Percentiles rank a stretch among this genome's conserved stretches.
These are phyloP conservation scores for Felis chaus DNA, from an alignment of 2,113 vertebrate genomes.

Conservation along the genomic window DNA sequence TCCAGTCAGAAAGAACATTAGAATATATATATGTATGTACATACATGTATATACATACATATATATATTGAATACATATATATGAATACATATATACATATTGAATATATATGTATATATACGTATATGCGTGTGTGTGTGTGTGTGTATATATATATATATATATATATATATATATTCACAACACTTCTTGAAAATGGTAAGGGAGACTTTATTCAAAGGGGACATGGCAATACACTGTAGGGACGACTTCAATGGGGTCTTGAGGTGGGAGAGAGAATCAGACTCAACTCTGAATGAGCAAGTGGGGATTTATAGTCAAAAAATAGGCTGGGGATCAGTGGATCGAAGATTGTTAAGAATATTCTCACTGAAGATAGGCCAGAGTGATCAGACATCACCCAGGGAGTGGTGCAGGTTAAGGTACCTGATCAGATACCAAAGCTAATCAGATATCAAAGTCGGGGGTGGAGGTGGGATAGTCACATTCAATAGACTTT, in stretches of 20 bases:
- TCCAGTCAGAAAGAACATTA: neutral
- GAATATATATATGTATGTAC: too few relatives aligned
- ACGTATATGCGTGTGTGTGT: too few relatives aligned
- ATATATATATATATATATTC: too few relatives aligned
- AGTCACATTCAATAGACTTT: neutral
- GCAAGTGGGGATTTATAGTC: neutral
- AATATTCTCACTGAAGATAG: neutral
- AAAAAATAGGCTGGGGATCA: neutral
- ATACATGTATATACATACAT: too few relatives aligned
- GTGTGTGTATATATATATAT: too few relatives aligned
- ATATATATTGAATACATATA: too few relatives aligned
- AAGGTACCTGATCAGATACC: neutral
- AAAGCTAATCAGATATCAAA: neutral
- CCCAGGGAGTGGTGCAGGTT: neutral
- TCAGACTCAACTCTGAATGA: neutral
- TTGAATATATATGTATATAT: too few relatives aligned
- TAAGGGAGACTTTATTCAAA: neutral
- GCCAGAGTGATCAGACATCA: neutral
- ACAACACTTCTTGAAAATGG: neutral
- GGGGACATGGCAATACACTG: neutral
- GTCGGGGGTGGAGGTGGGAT: neutral
- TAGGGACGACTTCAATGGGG: neutral
- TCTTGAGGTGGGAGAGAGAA: neutral
- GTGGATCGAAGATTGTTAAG: neutral
- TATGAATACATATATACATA: too few relatives aligned